Base-by-base conservation (phyloP, 2,797 vertebrate species). In the Labeo calbasu region DNA sequence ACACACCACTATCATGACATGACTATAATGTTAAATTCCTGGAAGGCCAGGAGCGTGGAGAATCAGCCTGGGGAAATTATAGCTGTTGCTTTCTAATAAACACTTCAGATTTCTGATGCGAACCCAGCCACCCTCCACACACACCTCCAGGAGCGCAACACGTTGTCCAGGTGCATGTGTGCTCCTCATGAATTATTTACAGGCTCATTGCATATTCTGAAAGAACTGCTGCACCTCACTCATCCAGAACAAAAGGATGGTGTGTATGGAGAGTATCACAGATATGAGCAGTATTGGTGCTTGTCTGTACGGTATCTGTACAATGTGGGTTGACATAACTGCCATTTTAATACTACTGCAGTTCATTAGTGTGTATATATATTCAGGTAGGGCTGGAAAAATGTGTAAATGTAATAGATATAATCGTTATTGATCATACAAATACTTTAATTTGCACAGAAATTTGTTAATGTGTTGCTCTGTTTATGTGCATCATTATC, bases 151-250 rank as follows among this genome's bases (percentile, higher is more conserved):
- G 36, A 69, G 17, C 11, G 17, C 11, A 51, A 51, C 9, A 43
- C 25, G n/a, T 46, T 71, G 48, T 71, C 84, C 71, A 85, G 84
- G 55, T 85, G 79, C 63, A 55, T 43, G 55, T 72, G 68, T 59
- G 28, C 68, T 79, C n/a, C 32, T 65, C 28, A 43, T 50, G 46
- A 77, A 86, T 81, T 77, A 72, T 85, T 84, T 51, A 83, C 25
- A 53, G 57, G 28, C 23, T n/a, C 25, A n/a, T 68, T 43, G 68
- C 19, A 19, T 32, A 66, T 4, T 17, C 19, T 71, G 19, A 79
- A 40, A 71, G 23, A n/a, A 66, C 28, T 70, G 40, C 51, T 70
- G 79, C 46, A 71, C 17, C 68, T 40, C 8, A 40, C 71, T 48
- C 14, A 43, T 70, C 14, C 17, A 25, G 28, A 61, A 68, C 53